Base-by-base conservation (phyloP, 2,888 invertebrate species). In the Halictus quadricinctus region DNA sequence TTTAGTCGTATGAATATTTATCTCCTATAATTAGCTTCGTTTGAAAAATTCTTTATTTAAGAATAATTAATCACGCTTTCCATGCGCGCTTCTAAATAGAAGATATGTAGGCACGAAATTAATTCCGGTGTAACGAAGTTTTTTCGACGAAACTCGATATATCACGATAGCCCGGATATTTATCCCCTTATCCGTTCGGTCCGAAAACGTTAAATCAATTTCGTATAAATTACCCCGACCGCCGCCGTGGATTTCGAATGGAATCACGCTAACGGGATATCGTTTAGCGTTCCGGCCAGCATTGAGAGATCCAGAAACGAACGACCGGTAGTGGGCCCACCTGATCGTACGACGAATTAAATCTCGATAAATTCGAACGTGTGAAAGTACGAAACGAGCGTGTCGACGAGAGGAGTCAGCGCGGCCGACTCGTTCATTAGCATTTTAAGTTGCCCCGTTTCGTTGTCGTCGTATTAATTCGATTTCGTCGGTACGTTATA, bases 351-450 rank as follows among this genome's bases (percentile, higher is more conserved):
- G 83, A 80, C 87, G 86, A 90, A 90, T 89, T 86, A 88, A 90
- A 89, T 82, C 78, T 80, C 88, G 86, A 88, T 90, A 88, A 90
- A 90, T 87, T 88, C 78, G 81, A 81, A 87, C 85, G 85, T 72
- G 88, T 85, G 85, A 89, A 87, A 85, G 87, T 83, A 87, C 69
- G 69, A 83, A 79, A 84, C 83, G 81, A 88, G 87, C 84, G 84
- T 87, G 87, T 82, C 82, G 87, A 85, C 84, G 84, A 79, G 81
- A 74, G 77, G 76, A 77, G 72, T 50, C 60, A 77, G 25, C 60
- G 66, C 25, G 70, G 74, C 36, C 60, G 75, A 69, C 69, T 69
- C 69, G 79, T 80, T 87, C 88, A 88, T 90, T 90, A 89, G 87
- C 87, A 90, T 86, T 90, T 90, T 86, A 88, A 88, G 84, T 84